A percentile compares a stretch with the other conserved stretches of the same genome.
Evolutionary conservation across 2,797 vertebrate genomes (phyloP).

Genomic region (Clarias laeviceps): DNA sequence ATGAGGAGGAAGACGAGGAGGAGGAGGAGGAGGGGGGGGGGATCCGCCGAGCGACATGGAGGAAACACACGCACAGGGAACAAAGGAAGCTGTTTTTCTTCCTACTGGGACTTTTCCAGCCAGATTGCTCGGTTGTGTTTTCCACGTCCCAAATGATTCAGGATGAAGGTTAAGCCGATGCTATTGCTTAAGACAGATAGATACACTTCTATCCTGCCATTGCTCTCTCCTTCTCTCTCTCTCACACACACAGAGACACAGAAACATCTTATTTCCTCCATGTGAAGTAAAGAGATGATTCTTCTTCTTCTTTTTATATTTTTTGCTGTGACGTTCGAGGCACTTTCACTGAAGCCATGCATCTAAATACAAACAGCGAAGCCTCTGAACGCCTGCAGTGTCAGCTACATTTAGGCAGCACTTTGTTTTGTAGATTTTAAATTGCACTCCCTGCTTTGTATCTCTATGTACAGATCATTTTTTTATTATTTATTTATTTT

Average conservation of each 20-base stretch:
- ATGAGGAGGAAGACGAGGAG: constrained; percentile 56
- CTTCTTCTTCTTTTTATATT: constrained; percentile 31
- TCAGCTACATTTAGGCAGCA: constrained; percentile 28
- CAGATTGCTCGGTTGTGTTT: constrained; percentile 78
- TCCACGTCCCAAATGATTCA: constrained; percentile 75
- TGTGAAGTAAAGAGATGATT: constrained; percentile 67
- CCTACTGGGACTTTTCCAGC: constrained; percentile 74
- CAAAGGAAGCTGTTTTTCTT: constrained; percentile 77
- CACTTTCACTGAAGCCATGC: constrained; percentile 72
- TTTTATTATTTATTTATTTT: constrained; percentile 11
- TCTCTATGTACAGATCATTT: not conserved
- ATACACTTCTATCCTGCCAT: constrained; percentile 77
- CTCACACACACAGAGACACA: constrained; percentile 54
- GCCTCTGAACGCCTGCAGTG: constrained; percentile 38
- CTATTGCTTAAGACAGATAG: constrained; percentile 85
- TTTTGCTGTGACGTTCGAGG: constrained; percentile 67
- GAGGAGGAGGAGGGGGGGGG: constrained; percentile 15
- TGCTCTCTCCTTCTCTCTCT: constrained; percentile 46
- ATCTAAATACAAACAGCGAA: constrained; percentile 24
- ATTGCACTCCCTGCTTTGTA: not conserved
- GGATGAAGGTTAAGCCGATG: constrained; percentile 76
- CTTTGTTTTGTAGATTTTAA: constrained; percentile 41
- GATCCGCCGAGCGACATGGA: constrained; percentile 5
- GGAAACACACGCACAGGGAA: constrained; percentile 73
- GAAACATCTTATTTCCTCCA: constrained; percentile 80